These are phyloP conservation scores for Falco cherrug DNA, from an alignment of 2,797 vertebrate species.

Conservation along the genomic window DNA sequence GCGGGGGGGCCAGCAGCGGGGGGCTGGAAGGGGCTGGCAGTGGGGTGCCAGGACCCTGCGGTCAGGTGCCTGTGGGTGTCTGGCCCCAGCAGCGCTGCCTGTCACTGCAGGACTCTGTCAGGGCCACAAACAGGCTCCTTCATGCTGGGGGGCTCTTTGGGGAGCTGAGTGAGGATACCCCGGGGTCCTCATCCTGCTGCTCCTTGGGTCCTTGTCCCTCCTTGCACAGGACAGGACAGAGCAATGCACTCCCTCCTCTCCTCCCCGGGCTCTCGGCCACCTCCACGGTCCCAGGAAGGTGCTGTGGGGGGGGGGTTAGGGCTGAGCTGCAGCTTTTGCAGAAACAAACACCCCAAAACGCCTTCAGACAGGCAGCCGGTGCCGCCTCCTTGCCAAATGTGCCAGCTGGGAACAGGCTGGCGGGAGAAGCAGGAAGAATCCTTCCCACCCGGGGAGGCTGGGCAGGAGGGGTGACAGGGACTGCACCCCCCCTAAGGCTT, in stretches of 20 bases:
- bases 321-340: not conserved
- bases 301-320: not conserved
- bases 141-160: not conserved
- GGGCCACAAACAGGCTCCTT: not conserved
- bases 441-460: not conserved
- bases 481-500: not conserved
- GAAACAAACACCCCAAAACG: constrained; percentile 15
- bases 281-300: not conserved
- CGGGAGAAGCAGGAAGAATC: not conserved
- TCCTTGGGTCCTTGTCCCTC: not conserved
- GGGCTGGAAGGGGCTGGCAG: not conserved
- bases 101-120: fast-evolving
- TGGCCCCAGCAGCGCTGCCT: fast-evolving
- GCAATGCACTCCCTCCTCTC: fast-evolving
- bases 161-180: not conserved
- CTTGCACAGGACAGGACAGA: not conserved
- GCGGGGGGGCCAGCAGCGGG: not conserved
- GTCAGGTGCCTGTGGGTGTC: fast-evolving
- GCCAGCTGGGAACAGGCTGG: constrained; percentile 41
- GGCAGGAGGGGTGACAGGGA: not conserved
- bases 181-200: not conserved
- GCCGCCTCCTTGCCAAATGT: constrained; percentile 40
- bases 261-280: not conserved
- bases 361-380: constrained; percentile 21
- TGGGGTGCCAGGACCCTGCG: not conserved